Evolutionary conservation across 2,797 vertebrate species (phyloP).

Genomic region (Pseudomugil gertrudae): DNA sequence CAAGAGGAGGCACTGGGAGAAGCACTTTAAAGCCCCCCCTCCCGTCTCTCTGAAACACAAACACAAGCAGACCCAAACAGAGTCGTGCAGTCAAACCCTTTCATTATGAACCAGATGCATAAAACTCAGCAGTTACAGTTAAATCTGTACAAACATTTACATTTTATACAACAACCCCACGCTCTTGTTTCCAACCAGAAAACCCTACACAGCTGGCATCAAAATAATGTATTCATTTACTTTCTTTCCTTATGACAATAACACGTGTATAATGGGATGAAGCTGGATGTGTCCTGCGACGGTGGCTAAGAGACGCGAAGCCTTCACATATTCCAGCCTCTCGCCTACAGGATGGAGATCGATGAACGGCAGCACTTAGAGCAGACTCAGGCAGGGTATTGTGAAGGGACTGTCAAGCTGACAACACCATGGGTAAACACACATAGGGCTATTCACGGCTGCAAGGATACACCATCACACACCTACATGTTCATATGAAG

Average conservation of each 20-base stretch:
- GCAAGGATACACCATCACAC: slow-evolving; percentile 47
- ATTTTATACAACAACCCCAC: not conserved
- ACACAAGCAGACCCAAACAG: slow-evolving; percentile 11
- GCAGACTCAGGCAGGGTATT: slow-evolving; percentile 83
- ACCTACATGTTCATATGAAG: slow-evolving; percentile 14
- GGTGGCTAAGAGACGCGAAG: slow-evolving; percentile 30
- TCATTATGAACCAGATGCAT: not conserved
- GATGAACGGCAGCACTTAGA: slow-evolving; percentile 83
- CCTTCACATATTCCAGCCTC: slow-evolving; percentile 42
- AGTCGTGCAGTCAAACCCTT: not conserved
- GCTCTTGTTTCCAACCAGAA: too few species aligned
- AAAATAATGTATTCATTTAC: not conserved
- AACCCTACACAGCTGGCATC: too few species aligned
- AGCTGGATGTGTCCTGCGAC: slow-evolving; percentile 23
- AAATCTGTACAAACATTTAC: not conserved
- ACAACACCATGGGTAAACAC: slow-evolving; percentile 89
- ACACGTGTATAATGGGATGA: slow-evolving; percentile 12
- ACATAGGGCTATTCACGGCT: slow-evolving; percentile 85
- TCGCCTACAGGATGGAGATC: slow-evolving; percentile 75
- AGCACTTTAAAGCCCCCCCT: slow-evolving; percentile 53
- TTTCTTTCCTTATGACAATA: not conserved
- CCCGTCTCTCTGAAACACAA: slow-evolving; percentile 17
- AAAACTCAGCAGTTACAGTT: not conserved
- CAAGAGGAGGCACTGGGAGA: slow-evolving; percentile 49
- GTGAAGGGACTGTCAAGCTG: slow-evolving; percentile 88